Evolutionary conservation across 2,113 vertebrate genomes (phyloP).

Genomic region (Cyanoramphus novaezelandiae): DNA sequence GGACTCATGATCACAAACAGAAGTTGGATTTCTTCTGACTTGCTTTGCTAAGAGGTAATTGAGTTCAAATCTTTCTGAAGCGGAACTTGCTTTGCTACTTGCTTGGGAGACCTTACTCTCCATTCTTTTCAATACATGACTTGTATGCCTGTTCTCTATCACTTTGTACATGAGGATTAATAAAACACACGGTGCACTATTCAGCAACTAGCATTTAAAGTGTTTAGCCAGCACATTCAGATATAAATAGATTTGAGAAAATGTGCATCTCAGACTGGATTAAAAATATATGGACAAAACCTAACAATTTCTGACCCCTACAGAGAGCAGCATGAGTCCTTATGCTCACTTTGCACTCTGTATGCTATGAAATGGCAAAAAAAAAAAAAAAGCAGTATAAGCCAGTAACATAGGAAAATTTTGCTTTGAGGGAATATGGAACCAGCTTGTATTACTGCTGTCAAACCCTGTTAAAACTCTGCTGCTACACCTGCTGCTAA

Average conservation of each 20-base stretch:
- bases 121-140: neutral
- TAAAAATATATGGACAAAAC: neutral
- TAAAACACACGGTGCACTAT: neutral
- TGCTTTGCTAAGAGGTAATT: neutral
- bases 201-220: neutral
- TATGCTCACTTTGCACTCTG: neutral
- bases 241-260: constrained; percentile 2
- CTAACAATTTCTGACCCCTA: neutral
- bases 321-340: neutral
- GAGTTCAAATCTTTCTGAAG: neutral
- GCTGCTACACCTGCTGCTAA: neutral
- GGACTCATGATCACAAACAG: neutral
- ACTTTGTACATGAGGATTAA: neutral
- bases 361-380: neutral
- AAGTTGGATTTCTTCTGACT: neutral
- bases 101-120: neutral
- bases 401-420: neutral
- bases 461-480: constrained; percentile 20
- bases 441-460: neutral
- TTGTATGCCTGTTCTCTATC: neutral
- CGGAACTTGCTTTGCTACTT: neutral
- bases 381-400: neutral
- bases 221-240: neutral
- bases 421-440: neutral
- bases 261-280: neutral